Conservation (phyloP, 2,113 vertebrate species). For the Aphyosemion australe region DNA sequence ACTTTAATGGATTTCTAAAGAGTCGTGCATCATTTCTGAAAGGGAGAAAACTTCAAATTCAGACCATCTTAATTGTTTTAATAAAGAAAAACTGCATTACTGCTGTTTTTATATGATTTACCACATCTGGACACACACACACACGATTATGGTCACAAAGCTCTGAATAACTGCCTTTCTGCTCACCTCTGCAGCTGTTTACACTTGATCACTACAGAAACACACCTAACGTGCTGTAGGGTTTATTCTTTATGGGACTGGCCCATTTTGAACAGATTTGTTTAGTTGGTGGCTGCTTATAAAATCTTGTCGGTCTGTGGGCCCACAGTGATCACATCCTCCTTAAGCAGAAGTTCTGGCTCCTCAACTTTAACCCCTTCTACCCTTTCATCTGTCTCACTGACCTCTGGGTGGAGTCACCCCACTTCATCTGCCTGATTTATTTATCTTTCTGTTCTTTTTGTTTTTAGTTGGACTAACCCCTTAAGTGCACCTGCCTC, state of each 20-base stretch:
- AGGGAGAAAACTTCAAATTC: too few species aligned
- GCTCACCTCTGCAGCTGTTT: conserved; percentile 4
- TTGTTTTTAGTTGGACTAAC: conserved; percentile 56
- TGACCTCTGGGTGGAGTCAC: conserved; percentile 47
- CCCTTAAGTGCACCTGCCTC: conserved; percentile 64
- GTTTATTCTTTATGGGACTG: too few species aligned
- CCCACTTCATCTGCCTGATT: conserved; percentile 55
- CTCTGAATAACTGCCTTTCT: too few species aligned
- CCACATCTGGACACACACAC: neutral
- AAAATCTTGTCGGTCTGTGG: neutral
- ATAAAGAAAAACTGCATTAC: neutral
- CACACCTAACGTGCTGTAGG: neutral
- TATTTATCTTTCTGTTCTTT: conserved; percentile 15
- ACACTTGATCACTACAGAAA: conserved; percentile 12
- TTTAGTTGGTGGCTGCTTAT: conserved; percentile 7
- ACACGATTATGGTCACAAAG: conserved; percentile 19
- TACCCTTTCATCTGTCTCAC: conserved; percentile 51
- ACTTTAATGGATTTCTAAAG: too few species aligned
- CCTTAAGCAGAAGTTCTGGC: conserved; percentile 29
- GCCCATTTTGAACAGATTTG: conserved; percentile 12
- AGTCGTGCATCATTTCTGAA: too few species aligned
- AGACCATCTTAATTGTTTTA: too few species aligned
- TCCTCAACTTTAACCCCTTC: conserved; percentile 38
- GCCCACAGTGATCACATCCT: conserved; percentile 66
- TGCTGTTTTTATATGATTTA: conserved; percentile 19